A percentile compares a stretch with the other conserved stretches of the same genome.
These are phyloP conservation scores for Corvus hawaiiensis DNA, from an alignment of 2,113 vertebrate genomes.

Conservation along the genomic window DNA sequence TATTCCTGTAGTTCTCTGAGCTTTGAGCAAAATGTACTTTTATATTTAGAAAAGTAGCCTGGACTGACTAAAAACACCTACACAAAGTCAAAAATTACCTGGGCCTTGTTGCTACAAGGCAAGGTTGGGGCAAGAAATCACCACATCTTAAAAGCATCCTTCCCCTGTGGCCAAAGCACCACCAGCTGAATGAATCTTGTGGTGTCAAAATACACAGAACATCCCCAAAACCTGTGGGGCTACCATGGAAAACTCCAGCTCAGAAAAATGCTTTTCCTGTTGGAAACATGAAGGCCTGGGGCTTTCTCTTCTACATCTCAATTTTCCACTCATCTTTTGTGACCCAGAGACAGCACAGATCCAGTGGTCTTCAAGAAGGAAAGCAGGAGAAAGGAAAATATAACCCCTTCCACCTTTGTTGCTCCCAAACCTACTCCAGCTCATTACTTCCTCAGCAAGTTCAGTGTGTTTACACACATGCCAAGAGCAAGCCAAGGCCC, in stretches of 20 bases:
- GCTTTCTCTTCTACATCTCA: not conserved
- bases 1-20: not conserved
- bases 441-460: not conserved
- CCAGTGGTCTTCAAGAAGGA: not conserved
- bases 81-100: not conserved
- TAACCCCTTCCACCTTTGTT: not conserved
- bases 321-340: not conserved
- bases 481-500: not conserved
- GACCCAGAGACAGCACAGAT: not conserved
- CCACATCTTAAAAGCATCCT: not conserved
- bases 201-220: not conserved
- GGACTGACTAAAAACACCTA: not conserved
- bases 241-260: not conserved
- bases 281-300: not conserved
- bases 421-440: not conserved
- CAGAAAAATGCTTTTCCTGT: not conserved
- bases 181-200: not conserved
- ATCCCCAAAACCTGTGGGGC: fast-evolving
- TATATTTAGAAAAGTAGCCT: not conserved
- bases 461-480: fast-evolving
- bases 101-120: not conserved
- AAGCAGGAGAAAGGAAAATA: not conserved
- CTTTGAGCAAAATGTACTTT: not conserved
- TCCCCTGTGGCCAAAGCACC: not conserved
- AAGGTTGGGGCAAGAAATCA: fast-evolving